Evolutionary conservation across 2,888 invertebrate genomes (phyloP).

Genomic region (Altica lythri): DNA sequence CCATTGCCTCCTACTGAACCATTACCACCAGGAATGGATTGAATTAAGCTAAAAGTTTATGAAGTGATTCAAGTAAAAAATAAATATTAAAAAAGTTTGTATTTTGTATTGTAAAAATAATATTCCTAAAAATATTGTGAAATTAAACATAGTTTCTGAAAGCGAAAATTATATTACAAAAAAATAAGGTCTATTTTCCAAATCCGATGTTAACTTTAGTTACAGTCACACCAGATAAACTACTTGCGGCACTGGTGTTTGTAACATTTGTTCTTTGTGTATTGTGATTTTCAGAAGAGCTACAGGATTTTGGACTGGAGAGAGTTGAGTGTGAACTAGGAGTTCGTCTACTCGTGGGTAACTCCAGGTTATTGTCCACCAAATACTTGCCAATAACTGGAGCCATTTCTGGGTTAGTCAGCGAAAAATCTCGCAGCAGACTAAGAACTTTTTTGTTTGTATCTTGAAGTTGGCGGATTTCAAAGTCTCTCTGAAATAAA

Average conservation of each 20-base stretch:
- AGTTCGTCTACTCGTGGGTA: slow-evolving; percentile 41
- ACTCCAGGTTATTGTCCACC: slow-evolving; percentile 44
- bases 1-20: slow-evolving; percentile 44
- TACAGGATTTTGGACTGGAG: slow-evolving; percentile 26
- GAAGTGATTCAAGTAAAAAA: too few relatives aligned
- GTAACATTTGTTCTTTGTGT: slow-evolving; percentile 19
- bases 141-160: too few relatives aligned
- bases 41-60: too few relatives aligned
- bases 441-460: slow-evolving; percentile 63
- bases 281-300: slow-evolving; percentile 17
- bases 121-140: too few relatives aligned
- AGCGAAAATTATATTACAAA: neutral
- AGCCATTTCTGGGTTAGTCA: slow-evolving; percentile 43
- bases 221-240: neutral
- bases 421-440: slow-evolving; percentile 61
- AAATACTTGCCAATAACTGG: slow-evolving; percentile 48
- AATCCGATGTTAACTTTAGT: slow-evolving; percentile 1
- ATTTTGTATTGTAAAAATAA: too few relatives aligned
- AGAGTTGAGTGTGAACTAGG: slow-evolving; percentile 29
- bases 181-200: neutral
- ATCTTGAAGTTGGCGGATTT: slow-evolving; percentile 63
- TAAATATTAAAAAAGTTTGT: too few relatives aligned
- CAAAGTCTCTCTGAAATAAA: slow-evolving; percentile 61
- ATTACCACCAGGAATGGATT: slow-evolving; percentile 57
- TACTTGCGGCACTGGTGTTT: neutral